These are phyloP conservation scores for Eidolon dupreanum DNA, from an alignment of 2,797 vertebrate genomes.

Conservation along the genomic window DNA sequence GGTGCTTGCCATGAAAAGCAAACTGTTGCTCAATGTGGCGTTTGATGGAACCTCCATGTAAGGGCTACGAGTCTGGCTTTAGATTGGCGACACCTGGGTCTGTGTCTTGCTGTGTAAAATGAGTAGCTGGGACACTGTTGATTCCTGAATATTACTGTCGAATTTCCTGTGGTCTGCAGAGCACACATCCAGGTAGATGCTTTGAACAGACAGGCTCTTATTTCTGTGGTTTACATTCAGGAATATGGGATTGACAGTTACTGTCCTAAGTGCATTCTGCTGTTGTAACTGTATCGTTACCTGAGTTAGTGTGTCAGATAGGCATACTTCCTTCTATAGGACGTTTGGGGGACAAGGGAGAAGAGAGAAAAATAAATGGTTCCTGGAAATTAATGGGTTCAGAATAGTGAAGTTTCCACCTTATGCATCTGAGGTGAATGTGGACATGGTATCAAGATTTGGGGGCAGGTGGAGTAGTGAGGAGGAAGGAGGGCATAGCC, in stretches of 20 bases:
- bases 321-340: background rate
- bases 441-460: background rate
- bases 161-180: background rate
- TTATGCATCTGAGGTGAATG: background rate
- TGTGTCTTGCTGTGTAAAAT: background rate
- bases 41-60: background rate
- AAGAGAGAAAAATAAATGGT: background rate
- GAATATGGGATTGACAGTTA: background rate
- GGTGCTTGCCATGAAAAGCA: conserved; percentile 51
- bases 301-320: background rate
- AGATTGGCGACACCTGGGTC: background rate
- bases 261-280: background rate
- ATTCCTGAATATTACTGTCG: background rate
- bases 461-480: background rate
- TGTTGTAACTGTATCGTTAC: background rate
- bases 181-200: background rate
- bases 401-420: background rate
- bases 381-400: no score
- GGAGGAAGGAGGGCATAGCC: background rate
- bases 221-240: conserved; percentile 38
- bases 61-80: background rate
- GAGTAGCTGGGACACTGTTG: background rate
- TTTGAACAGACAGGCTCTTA: conserved; percentile 28
- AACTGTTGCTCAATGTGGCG: conserved; percentile 53
- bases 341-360: background rate